These are phyloP conservation scores for Poeciliopsis retropinna DNA, from an alignment of 2,113 vertebrate genomes.

Conservation along the genomic window DNA sequence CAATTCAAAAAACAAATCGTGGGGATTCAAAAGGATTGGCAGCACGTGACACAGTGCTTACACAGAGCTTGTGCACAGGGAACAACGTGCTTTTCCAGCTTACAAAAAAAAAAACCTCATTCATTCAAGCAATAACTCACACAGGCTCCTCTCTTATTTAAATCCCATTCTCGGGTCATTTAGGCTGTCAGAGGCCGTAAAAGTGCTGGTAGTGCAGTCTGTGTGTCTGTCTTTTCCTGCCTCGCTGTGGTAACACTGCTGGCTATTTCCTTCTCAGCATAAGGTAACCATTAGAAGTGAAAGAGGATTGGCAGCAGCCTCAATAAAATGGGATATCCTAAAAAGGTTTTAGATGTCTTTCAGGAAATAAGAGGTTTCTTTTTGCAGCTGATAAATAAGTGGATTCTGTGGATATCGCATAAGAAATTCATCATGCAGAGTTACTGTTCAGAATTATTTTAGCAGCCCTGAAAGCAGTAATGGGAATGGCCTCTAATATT, in stretches of 20 bases:
- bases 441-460: conserved; percentile 3
- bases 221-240: conserved; percentile 55
- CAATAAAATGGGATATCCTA: conserved; percentile 60
- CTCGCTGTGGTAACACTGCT: conserved; percentile 62
- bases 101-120: conserved; percentile 27
- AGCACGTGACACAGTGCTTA: background rate
- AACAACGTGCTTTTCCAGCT: conserved; percentile 28
- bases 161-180: conserved; percentile 62
- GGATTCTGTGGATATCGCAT: conserved; percentile 16
- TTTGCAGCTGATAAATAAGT: conserved; percentile 34
- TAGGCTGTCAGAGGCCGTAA: conserved; percentile 57
- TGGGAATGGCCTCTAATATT: conserved; percentile 9
- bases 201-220: conserved; percentile 66
- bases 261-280: conserved; percentile 66
- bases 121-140: conserved; percentile 48
- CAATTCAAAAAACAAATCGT: background rate
- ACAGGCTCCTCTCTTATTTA: conserved; percentile 39
- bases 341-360: conserved; percentile 41
- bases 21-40: background rate
- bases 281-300: conserved; percentile 73
- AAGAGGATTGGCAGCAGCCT: conserved; percentile 51
- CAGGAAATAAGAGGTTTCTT: conserved; percentile 39
- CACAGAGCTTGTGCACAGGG: background rate
- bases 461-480: conserved; percentile 8
- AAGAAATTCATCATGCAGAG: background rate